Evolutionary conservation across 2,797 vertebrate species (phyloP).

Genomic region (Bovichtus diacanthus): DNA sequence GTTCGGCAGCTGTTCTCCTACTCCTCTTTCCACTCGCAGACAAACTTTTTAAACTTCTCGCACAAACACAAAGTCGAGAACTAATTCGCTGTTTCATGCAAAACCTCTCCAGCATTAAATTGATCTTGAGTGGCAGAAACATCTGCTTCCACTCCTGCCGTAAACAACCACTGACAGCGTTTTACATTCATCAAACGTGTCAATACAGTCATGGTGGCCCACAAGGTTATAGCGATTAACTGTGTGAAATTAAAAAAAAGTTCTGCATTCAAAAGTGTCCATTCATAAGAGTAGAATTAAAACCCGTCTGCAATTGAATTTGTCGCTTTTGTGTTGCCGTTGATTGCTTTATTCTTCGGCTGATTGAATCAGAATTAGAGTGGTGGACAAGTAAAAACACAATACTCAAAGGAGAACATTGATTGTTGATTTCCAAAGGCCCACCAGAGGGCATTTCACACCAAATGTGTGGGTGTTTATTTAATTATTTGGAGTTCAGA

Average conservation of each 20-base stretch:
- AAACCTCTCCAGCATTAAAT: slow-evolving; percentile 20
- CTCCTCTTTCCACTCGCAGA: neutral
- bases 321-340: slow-evolving; percentile 1
- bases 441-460: slow-evolving; percentile 1
- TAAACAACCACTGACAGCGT: neutral
- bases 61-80: neutral
- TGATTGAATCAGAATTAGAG: slow-evolving; percentile 30
- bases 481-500: neutral
- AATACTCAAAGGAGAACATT: slow-evolving; percentile 1
- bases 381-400: slow-evolving; percentile 16
- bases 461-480: neutral
- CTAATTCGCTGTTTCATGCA: neutral
- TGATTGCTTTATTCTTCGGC: slow-evolving; percentile 18
- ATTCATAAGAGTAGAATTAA: slow-evolving; percentile 3
- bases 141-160: neutral
- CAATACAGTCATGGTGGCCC: slow-evolving; percentile 11
- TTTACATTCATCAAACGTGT: slow-evolving; percentile 33
- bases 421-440: slow-evolving; percentile 11
- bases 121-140: slow-evolving; percentile 4
- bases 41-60: neutral
- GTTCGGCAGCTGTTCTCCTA: neutral
- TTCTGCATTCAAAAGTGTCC: slow-evolving; percentile 12
- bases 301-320: neutral
- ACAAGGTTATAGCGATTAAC: slow-evolving; percentile 30
- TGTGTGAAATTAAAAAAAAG: slow-evolving; percentile 5